A percentile compares a stretch with the other conserved stretches of the same genome.
phyloP scores from a whole-genome alignment of 2,888 invertebrate genomes.

The Bimastos eiseni region DNA sequence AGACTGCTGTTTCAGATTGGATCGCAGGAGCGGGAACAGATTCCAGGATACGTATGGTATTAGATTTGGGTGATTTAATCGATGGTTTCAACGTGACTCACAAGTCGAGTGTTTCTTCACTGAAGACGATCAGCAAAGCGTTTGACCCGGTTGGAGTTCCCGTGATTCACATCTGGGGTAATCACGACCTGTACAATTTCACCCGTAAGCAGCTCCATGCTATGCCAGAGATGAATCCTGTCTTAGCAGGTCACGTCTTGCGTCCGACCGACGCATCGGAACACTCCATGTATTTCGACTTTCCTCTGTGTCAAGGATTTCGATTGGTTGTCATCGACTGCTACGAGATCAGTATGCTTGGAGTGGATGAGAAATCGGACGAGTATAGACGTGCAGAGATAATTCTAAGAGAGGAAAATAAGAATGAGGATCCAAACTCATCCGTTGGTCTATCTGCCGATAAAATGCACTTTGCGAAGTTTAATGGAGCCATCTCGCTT shows the following conservation, averaged over 20 bases:
- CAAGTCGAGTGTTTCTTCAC: constrained; percentile 47
- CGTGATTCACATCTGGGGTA: constrained; percentile 59
- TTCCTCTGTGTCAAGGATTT: constrained; percentile 50
- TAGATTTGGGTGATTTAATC: constrained; percentile 62
- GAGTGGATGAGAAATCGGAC: constrained; percentile 45
- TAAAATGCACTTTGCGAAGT: constrained; percentile 53
- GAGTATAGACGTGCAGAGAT: constrained; percentile 18
- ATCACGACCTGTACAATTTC: constrained; percentile 63
- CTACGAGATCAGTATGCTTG: constrained; percentile 60
- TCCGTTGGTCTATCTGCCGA: constrained; percentile 50
- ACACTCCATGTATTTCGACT: constrained; percentile 53
- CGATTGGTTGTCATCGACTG: constrained; percentile 58
- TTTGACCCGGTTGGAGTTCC: constrained; percentile 46
- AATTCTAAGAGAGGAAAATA: constrained; percentile 46
- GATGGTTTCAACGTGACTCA: constrained; percentile 56
- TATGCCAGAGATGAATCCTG: constrained; percentile 31
- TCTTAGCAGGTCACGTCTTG: neutral
- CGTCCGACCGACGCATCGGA: neutral
- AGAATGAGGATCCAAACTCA: constrained; percentile 54
- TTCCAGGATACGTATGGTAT: constrained; percentile 49
- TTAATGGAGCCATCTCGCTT: constrained; percentile 60
- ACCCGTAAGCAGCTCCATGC: constrained; percentile 49
- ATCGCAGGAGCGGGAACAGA: constrained; percentile 35
- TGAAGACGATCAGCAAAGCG: constrained; percentile 50
- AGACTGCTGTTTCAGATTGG: constrained; percentile 56